Evolutionary conservation across 2,888 invertebrate species (phyloP), one percentile per base, ranked within the genome.

Genomic region (Watsonalla binaria): DNA sequence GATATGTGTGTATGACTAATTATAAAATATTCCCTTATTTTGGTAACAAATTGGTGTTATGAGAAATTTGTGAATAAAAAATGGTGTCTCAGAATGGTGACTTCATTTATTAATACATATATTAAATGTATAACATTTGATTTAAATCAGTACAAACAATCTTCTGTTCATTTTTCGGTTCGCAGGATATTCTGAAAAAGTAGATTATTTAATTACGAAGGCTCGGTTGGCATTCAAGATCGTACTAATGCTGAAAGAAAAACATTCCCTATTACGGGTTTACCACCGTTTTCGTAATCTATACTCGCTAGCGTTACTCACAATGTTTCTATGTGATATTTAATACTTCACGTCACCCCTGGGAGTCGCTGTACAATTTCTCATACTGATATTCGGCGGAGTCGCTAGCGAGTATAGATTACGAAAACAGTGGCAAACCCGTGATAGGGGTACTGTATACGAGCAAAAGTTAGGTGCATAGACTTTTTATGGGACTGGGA

Each of bases 21-120:
- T 80, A 84, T 82, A 83, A 79, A 85, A 84, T 82, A 84, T 84
- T 82, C 82, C 80, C 84, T 89, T 90, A 90, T 89, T 90, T 90
- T 90, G 88, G 85, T 90, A 89, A 87, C 83, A 84, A 85, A 86
- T 89, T 87, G 87, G 87, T 88, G 89, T 90, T 88, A 89, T 87
- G 82, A 87, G 82, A 84, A 84, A 77, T 81, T 84, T 90, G 88
- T 89, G 86, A 90, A 89, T 89, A 88, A 87, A 88, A 85, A 85
- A 86, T 86, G 86, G 86, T 88, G 87, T 89, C 86, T 84, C 82
- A 82, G 78, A 74, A 76, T 61, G 60, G 47, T 53, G 39, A 51
- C 48, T 65, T 60, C 54, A 37, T 37, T 49, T 8, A 14, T 14
- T 5, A 9, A 37, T 1, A 39, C 9, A 39, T 0, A 4, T n/a